phyloP scores from a whole-genome alignment of 1,140 invertebrate species.

The Drosophila littoralis region DNA sequence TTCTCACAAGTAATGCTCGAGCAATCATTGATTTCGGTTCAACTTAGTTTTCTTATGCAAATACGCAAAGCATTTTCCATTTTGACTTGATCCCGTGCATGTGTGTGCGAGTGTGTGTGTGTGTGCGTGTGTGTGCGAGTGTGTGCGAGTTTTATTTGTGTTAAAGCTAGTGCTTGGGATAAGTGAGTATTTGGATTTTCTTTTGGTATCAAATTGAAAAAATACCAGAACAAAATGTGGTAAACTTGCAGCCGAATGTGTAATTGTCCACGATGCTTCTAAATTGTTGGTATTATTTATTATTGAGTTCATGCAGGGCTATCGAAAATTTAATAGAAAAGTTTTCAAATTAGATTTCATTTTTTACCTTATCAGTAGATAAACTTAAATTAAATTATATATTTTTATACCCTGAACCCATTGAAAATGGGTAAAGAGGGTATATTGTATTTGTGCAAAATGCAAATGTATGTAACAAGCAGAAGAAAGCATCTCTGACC shows the following conservation, averaged over 20 bases:
- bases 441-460: too few species aligned
- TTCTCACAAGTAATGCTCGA: conserved; percentile 57
- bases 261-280: conserved; percentile 25
- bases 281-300: conserved; percentile 23
- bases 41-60: conserved; percentile 81
- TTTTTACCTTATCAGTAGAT: not conserved
- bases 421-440: too few species aligned
- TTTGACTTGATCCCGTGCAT: conserved; percentile 48
- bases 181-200: conserved; percentile 62
- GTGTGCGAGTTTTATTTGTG: conserved; percentile 39
- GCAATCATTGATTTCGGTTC: conserved; percentile 81
- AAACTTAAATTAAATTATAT: too few species aligned
- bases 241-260: conserved; percentile 19
- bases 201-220: conserved; percentile 77
- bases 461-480: too few species aligned
- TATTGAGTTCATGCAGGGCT: not conserved
- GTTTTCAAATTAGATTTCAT: not conserved
- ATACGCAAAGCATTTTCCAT: conserved; percentile 75
- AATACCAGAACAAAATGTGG: conserved; percentile 17
- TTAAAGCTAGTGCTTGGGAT: conserved; percentile 54
- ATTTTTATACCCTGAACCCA: too few species aligned
- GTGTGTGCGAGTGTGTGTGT: conserved; percentile 7
- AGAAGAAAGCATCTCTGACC: too few species aligned
- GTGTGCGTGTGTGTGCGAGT: conserved; percentile 8
- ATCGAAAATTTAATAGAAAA: too few species aligned